Evolutionary conservation across 2,888 invertebrate species (phyloP).

Genomic region (Caenorhabditis sp.): DNA sequence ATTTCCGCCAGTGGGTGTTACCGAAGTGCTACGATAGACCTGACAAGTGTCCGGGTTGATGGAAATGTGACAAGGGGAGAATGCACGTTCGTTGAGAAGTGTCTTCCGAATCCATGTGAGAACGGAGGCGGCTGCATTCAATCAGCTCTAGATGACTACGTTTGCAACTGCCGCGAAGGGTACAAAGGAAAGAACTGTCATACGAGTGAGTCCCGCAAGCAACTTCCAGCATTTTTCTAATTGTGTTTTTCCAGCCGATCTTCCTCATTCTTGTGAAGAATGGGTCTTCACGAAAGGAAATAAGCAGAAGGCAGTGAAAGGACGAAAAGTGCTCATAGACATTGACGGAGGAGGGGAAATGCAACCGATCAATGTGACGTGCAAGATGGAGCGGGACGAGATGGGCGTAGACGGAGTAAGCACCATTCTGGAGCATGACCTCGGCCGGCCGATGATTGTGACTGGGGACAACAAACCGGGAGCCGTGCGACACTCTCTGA

Average conservation of each 20-base stretch:
- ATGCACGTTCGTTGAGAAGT: constrained; percentile 70
- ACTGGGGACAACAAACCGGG: constrained; percentile 75
- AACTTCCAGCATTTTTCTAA: not conserved
- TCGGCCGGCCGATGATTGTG: constrained; percentile 67
- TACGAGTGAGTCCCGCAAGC: constrained; percentile 62
- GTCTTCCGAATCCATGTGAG: constrained; percentile 74
- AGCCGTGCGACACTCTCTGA: constrained; percentile 68
- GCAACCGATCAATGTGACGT: constrained; percentile 70
- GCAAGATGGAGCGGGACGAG: constrained; percentile 64
- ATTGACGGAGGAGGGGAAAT: constrained; percentile 76
- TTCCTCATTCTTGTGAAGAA: constrained; percentile 76
- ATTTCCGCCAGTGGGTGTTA: constrained; percentile 73
- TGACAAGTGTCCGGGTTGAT: constrained; percentile 64
- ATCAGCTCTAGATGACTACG: constrained; percentile 65
- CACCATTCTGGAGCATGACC: constrained; percentile 66
- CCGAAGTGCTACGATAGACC: constrained; percentile 75
- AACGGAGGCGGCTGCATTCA: constrained; percentile 74
- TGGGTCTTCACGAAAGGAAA: constrained; percentile 62
- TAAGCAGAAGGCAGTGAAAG: constrained; percentile 49
- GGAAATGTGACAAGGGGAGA: constrained; percentile 66
- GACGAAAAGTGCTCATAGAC: constrained; percentile 72
- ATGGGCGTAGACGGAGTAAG: constrained; percentile 60
- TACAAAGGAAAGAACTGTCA: constrained; percentile 76
- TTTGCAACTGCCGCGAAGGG: constrained; percentile 68
- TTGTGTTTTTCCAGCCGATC: constrained; percentile 62